Evolutionary conservation across 2,797 vertebrate genomes (phyloP).

Genomic region (Sardinella longiceps): DNA sequence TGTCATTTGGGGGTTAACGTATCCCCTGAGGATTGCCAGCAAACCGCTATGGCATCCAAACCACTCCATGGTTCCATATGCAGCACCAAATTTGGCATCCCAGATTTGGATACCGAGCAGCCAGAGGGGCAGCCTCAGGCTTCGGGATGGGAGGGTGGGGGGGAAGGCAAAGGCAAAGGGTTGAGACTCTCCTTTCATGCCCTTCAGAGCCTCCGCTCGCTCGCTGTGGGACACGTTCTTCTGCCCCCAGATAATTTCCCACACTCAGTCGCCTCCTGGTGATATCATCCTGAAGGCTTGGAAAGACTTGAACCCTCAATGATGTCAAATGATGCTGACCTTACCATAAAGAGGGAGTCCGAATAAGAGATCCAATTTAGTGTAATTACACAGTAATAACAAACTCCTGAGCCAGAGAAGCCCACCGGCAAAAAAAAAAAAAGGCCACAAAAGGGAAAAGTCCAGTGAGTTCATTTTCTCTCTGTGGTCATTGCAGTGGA

Average conservation of each 20-base stretch:
- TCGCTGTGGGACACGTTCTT: not conserved
- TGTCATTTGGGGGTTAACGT: not conserved
- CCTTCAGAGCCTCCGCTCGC: not conserved
- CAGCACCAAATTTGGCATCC: not conserved
- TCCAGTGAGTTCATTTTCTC: not conserved
- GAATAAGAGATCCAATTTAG: not conserved
- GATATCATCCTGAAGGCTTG: not conserved
- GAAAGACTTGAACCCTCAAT: not conserved
- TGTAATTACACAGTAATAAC: not conserved
- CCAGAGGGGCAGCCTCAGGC: not conserved
- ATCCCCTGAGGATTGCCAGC: not conserved
- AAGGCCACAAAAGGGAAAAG: not conserved
- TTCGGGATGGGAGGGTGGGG: too few species aligned
- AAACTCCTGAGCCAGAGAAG: not conserved
- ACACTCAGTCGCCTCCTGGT: not conserved
- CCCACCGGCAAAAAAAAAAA: not conserved
- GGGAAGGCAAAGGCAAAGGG: too few species aligned
- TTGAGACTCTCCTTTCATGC: not conserved
- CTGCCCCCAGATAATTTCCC: not conserved
- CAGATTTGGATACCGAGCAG: not conserved
- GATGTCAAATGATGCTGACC: constrained; percentile 9
- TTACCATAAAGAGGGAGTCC: constrained; percentile 11
- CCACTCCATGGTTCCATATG: not conserved
- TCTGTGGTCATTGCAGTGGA: constrained; percentile 5
- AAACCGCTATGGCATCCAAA: not conserved